Evolutionary conservation across 2,888 invertebrate genomes (phyloP), one percentile per base, ranked within the genome.

Genomic region (Chrysomela aeneicollis): DNA sequence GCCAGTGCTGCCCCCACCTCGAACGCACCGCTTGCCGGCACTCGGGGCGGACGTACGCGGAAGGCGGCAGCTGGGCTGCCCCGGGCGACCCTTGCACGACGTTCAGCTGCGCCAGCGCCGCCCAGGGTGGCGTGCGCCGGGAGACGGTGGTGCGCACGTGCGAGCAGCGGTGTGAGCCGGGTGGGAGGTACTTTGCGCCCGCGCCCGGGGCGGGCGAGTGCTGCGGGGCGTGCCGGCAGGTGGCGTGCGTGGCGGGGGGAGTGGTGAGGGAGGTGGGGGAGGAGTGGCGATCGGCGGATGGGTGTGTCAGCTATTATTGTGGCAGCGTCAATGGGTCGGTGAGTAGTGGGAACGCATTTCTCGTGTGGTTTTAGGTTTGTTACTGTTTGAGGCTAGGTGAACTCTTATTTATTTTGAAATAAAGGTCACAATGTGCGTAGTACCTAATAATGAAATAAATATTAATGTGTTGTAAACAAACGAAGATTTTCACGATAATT

Each of bases 141-240:
- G 79, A 86, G 72, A 86, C 86, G 59, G 84, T 85, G 5, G 80
- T 85, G 9, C 84, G 86, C 68, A 82, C 79, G n/a, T 90, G 90
- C 74, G 84, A 87, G 37, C 79, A 72, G 10, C 77, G 79, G 2
- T 86, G 86, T 63, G 79, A 79, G 37, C 49, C 77, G 32, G 93
- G 92, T 0, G 90, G 86, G 80, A 79, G 79, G 51, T 70, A 71
- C 46, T 32, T 66, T 1, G 66, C 66, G 55, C 61, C 69, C 1
- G 51, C 51, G 10, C 72, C 68, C 15, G 70, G 78, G 42, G 76
- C 77, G 0, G 77, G 80, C 2, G 76, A 83, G 67, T 92, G 92
- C 17, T 92, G 92, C 76, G 92, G 92, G 5, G 79, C 81, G 50
- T 92, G 92, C 77, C 79, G 83, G 66, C 87, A 88, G 0, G 84